Evolutionary conservation across 1,140 invertebrate genomes (phyloP), one percentile per base, ranked within the genome.

Genomic region (Conopomorpha cramerella): DNA sequence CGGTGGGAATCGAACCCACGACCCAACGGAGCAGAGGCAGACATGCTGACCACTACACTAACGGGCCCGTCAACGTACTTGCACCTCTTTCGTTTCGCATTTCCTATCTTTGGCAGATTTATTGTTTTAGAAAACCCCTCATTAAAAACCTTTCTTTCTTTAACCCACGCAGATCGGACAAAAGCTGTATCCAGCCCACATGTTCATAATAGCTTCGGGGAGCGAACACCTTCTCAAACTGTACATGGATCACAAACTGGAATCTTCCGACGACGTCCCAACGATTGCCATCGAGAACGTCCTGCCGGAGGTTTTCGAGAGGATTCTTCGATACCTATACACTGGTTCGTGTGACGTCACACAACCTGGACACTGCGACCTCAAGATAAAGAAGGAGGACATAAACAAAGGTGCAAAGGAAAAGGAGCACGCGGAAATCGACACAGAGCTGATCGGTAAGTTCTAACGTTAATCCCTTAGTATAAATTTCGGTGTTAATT

Each of bases 271-370:
- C 2, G 54, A 63, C 3, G 73, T 59, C 36, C 63, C 64, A 3
- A 52, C 37, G 8, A 41, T 83, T 2, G 33, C 41, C 19, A 44
- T 86, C 8, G 67, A 80, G 8, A 77, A 81, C 54, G 56, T 85
- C 0, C 68, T 83, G 30, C 77, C 83, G 1, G 77, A 82, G 8
- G 79, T 87, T 12, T 87, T 90, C 54, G 73, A 84, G 29, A 79
- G 88, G 46, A 57, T 90, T 6, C 49, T 90, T 4, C 49, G 65
- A 15, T 90, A 68, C 56, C 80, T 89, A 32, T 91, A 90, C 48
- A 86, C 83, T 7, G 83, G 84, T 16, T 74, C 63, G 0, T 89
- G 86, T 63, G 81, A 85, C 49, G 72, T 87, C 3, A 55, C 82
- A 0, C 70, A 74, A 23, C 32, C 67, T 30, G 84, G 84, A 3